These are phyloP conservation scores for Clavelina lepadiformis DNA, from an alignment of 23 tunicate species.

Conservation along the genomic window DNA sequence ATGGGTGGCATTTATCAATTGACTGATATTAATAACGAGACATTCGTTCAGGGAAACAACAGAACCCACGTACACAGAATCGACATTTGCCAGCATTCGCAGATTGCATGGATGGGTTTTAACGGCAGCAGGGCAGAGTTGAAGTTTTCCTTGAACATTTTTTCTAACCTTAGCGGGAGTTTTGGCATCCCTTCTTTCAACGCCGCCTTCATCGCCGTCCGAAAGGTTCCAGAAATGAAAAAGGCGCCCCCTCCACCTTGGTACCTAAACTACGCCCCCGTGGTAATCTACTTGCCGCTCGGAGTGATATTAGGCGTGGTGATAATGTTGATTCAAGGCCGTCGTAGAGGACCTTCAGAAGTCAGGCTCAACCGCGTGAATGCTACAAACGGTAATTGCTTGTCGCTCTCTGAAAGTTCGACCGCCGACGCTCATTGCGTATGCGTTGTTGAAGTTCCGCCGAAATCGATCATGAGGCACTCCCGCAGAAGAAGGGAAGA, in stretches of 20 bases:
- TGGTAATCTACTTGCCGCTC: slow-evolving; percentile 16
- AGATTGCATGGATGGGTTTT: slow-evolving; percentile 8
- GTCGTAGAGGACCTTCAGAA: too few relatives aligned
- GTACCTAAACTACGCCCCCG: slow-evolving; percentile 24
- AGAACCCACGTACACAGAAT: neutral
- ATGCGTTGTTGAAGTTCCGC: too few relatives aligned
- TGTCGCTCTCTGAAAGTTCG: too few relatives aligned
- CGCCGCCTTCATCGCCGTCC: neutral
- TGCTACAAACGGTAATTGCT: too few relatives aligned
- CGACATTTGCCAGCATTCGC: slow-evolving; percentile 1
- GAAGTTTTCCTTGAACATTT: neutral
- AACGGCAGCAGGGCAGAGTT: slow-evolving; percentile 10
- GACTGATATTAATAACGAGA: neutral
- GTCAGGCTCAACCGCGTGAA: too few relatives aligned
- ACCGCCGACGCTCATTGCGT: too few relatives aligned
- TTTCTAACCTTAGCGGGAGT: neutral
- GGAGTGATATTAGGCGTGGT: slow-evolving; percentile 17
- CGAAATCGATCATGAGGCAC: too few relatives aligned
- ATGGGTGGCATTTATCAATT: neutral
- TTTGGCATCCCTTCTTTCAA: too few relatives aligned
- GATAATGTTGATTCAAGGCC: slow-evolving; percentile 18
- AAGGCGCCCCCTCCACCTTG: slow-evolving; percentile 12
- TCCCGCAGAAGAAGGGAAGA: too few relatives aligned
- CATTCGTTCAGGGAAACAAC: neutral
- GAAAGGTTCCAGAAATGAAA: neutral